Base-by-base conservation (phyloP, 2,888 invertebrate species). In the Rhingia campestris region DNA sequence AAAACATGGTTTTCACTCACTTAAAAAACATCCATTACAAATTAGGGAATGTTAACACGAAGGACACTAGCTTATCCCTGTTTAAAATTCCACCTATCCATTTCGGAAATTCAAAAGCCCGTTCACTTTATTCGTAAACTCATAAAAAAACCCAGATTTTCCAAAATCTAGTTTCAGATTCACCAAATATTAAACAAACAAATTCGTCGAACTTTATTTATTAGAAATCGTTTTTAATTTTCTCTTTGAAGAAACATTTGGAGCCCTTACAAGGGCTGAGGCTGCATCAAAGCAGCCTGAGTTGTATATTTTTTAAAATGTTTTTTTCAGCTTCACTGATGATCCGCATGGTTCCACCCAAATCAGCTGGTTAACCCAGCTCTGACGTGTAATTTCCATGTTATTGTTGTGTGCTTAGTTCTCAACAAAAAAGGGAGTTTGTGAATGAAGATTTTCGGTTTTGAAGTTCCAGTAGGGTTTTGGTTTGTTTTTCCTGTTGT, bases 191-290 rank as follows among this genome's bases (percentile, higher is more conserved):
- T n/a, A n/a, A n/a, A n/a, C n/a, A n/a, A n/a, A n/a, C n/a, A n/a
- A n/a, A n/a, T n/a, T n/a, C n/a, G 14, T 12, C 6, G 1, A 3
- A 4, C 12, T 35, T 33, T 22, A 58, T 22, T 43, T 43, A n/a
- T n/a, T 12, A 14, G 3, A 59, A 12, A 33, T 59, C 33, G 6
- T 7, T 35, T 53, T n/a, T 53, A 53, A 87, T 79, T 86, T 87
- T 88, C 90, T 89, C 89, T 90, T 88, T 88, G 81, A 86, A 76
- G 86, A 86, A 86, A 79, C 75, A 72, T 86, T 87, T 90, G 90
- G 88, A 91, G 91, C 90, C 91, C 91, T 89, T 81, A 90, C 63
- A 91, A 90, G 90, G 91, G 89, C 90, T 90, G 86, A 66, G 80
- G 80, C 84, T 84, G 84, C 67, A 39, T 53, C 64, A 39, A 56